Evolutionary conservation across 2,888 invertebrate species (phyloP).

Genomic region (Azorinus chamasolen): DNA sequence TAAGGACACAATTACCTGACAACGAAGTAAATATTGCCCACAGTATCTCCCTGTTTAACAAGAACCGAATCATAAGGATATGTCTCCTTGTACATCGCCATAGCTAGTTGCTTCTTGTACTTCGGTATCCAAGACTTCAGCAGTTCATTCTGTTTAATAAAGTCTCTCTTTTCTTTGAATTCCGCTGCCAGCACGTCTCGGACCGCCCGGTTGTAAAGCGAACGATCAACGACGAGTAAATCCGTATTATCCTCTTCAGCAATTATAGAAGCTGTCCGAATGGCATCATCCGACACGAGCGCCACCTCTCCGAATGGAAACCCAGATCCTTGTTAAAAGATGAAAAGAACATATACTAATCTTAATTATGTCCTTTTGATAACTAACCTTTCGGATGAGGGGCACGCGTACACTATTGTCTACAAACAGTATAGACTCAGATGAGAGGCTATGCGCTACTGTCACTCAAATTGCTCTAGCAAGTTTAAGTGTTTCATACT

Average conservation of each 20-base stretch:
- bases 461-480: no score
- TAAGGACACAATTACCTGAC: no score
- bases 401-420: no score
- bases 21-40: slow-evolving; percentile 83
- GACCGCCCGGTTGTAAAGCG: slow-evolving; percentile 84
- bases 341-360: no score
- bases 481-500: no score
- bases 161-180: slow-evolving; percentile 83
- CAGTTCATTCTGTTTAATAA: slow-evolving; percentile 80
- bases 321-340: slow-evolving; percentile 77
- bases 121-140: slow-evolving; percentile 84
- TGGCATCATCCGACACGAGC: slow-evolving; percentile 82
- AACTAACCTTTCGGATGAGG: no score
- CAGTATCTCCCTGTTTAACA: slow-evolving; percentile 81
- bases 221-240: slow-evolving; percentile 84
- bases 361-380: no score
- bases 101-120: slow-evolving; percentile 85
- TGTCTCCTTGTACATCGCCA: slow-evolving; percentile 84
- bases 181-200: slow-evolving; percentile 83
- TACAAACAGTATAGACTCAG: no score
- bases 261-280: slow-evolving; percentile 85
- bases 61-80: slow-evolving; percentile 82
- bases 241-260: slow-evolving; percentile 83
- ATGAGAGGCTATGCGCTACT: no score
- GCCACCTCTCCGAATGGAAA: slow-evolving; percentile 86